These are phyloP conservation scores for Antheraea pernyi DNA, from an alignment of 1,140 invertebrate genomes.

Conservation along the genomic window DNA sequence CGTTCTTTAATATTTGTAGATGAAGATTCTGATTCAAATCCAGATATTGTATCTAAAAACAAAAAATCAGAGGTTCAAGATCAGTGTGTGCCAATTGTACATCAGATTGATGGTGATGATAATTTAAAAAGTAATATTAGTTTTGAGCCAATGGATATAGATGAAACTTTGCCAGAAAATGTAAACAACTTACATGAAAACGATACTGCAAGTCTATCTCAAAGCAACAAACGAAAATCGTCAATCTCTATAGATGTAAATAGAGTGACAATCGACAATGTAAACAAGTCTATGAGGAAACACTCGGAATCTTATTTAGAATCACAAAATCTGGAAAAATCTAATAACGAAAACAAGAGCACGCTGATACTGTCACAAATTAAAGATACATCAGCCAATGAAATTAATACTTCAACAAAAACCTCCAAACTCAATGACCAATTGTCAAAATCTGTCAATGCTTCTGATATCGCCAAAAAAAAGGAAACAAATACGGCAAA, in stretches of 20 bases:
- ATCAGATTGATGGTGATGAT: slow-evolving; percentile 16
- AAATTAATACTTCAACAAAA: slow-evolving; percentile 37
- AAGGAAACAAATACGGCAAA: slow-evolving; percentile 47
- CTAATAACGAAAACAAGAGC: slow-evolving; percentile 54
- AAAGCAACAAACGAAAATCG: not conserved
- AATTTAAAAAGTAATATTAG: slow-evolving; percentile 30
- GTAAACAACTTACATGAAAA: slow-evolving; percentile 7
- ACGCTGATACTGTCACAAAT: slow-evolving; percentile 58
- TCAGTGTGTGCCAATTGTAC: slow-evolving; percentile 56
- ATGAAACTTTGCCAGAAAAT: slow-evolving; percentile 59
- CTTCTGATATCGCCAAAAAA: slow-evolving; percentile 40
- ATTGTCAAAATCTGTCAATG: slow-evolving; percentile 38
- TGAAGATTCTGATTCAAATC: slow-evolving; percentile 57
- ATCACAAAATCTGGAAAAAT: slow-evolving; percentile 38
- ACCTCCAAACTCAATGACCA: slow-evolving; percentile 36
- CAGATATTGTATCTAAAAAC: slow-evolving; percentile 24
- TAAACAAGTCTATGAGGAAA: slow-evolving; percentile 17
- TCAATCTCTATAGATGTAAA: slow-evolving; percentile 2
- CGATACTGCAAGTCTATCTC: not conserved
- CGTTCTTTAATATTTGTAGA: slow-evolving; percentile 46
- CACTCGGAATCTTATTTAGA: slow-evolving; percentile 18
- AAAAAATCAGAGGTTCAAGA: slow-evolving; percentile 37
- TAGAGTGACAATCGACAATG: not conserved
- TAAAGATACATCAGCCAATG: slow-evolving; percentile 45
- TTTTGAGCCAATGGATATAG: slow-evolving; percentile 69